Conservation (phyloP, 2,888 invertebrate genomes). For the Sympetrum striolatum region DNA sequence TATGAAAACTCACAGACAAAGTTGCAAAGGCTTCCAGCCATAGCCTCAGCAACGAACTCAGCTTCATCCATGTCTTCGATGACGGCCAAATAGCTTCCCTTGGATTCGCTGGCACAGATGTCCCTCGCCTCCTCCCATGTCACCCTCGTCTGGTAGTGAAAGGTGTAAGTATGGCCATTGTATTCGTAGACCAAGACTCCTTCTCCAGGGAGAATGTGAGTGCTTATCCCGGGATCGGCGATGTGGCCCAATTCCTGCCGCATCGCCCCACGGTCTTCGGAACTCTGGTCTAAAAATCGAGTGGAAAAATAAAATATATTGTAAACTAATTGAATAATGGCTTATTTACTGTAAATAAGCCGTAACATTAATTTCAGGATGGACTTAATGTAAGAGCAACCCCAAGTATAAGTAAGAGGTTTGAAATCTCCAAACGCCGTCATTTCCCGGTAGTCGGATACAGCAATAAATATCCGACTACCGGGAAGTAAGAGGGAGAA, state of each 20-base stretch:
- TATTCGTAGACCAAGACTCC: conserved; percentile 1
- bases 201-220: neutral
- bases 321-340: too few relatives aligned
- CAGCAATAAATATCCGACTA: too few relatives aligned
- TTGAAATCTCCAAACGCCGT: too few relatives aligned
- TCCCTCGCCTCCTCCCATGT: neutral
- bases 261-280: neutral
- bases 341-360: too few relatives aligned
- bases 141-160: neutral
- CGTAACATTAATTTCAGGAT: too few relatives aligned
- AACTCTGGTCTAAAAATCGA: neutral
- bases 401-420: too few relatives aligned
- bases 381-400: too few relatives aligned
- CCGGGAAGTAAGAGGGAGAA: too few relatives aligned
- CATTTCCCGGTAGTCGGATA: too few relatives aligned
- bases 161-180: conserved; percentile 10
- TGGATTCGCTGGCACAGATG: neutral
- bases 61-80: conserved; percentile 30
- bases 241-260: neutral
- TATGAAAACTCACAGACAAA: neutral
- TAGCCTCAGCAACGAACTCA: conserved; percentile 2
- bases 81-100: conserved; percentile 2
- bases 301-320: neutral
- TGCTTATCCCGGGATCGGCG: neutral
- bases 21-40: conserved; percentile 19